phyloP scores from a whole-genome alignment of 2,113 vertebrate genomes.

The Agelaius phoeniceus region DNA sequence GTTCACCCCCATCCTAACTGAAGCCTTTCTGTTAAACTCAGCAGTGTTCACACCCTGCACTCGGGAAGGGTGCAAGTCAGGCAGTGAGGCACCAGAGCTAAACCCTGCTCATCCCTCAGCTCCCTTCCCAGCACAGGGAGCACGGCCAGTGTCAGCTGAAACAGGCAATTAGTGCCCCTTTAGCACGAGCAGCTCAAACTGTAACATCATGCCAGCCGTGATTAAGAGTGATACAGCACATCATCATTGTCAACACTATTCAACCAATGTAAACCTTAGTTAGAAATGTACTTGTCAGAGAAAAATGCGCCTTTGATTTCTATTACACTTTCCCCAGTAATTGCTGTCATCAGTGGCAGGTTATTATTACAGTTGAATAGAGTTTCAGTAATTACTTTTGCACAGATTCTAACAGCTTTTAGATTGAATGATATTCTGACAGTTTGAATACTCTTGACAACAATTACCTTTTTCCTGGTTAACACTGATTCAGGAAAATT shows the following conservation, averaged over 20 bases:
- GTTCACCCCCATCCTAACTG: background rate
- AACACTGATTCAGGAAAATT: conserved; percentile 83
- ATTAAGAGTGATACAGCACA: conserved; percentile 85
- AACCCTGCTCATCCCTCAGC: conserved; percentile 44
- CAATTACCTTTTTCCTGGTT: conserved; percentile 84
- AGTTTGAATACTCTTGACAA: conserved; percentile 84
- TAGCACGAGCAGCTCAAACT: conserved; percentile 66
- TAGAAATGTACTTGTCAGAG: conserved; percentile 84
- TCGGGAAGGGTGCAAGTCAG: conserved; percentile 19
- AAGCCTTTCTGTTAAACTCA: background rate
- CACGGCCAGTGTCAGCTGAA: conserved; percentile 71
- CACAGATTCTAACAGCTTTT: conserved; percentile 83
- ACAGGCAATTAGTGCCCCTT: conserved; percentile 70
- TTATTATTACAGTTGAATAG: conserved; percentile 90
- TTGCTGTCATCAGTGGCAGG: conserved; percentile 87
- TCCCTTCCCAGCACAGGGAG: conserved; percentile 15
- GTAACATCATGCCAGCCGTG: conserved; percentile 73
- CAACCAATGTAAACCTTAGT: conserved; percentile 81
- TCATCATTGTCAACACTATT: conserved; percentile 83
- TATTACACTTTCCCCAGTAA: conserved; percentile 81
- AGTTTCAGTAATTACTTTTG: conserved; percentile 86
- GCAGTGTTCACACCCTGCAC: background rate
- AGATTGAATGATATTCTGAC: conserved; percentile 86
- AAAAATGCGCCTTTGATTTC: conserved; percentile 85
- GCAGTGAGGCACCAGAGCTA: conserved; percentile 21